Base-by-base conservation (phyloP, 2,888 invertebrate genomes). In the Hipparchia sbordonii region DNA sequence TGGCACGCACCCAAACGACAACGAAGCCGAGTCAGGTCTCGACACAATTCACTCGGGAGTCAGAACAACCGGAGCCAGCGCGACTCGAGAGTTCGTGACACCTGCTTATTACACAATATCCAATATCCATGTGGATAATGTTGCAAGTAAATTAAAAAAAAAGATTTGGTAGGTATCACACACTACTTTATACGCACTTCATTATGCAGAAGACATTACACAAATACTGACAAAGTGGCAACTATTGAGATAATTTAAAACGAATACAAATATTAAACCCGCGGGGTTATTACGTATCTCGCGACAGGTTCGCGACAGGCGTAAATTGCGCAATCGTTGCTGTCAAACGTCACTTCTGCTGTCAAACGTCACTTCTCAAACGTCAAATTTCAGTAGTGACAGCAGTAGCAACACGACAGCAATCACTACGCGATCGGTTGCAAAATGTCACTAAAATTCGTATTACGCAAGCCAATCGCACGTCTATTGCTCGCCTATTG, bases 1-100 rank as follows among this genome's bases (percentile, higher is more conserved):
- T 85, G 85, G 85, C 85, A 84, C 82, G 81, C 82, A 82, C 83
- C 84, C 82, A 83, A 79, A 79, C 81, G 77, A 80, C 79, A 80
- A 80, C 78, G 77, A 77, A 77, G 81, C 77, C 77, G 76, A 79
- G 72, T 67, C 73, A 72, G 71, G 75, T 74, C 72, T 76, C 74
- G 75, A 76, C 75, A 76, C 77, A 72, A 71, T 73, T 74, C 78
- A 70, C 77, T 74, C 61, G 77, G 75, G 75, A 79, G 13, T 48
- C 13, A 8, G 8, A 23, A 23, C 23, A 13, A 8, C 6, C 13
- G 13, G 57, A 74, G 76, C 77, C 39, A 74, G 71, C 74, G 62
- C 72, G 67, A 69, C 74, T 59, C 59, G 60, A 68, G 68, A 52
- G 60, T 66, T 54, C 57, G 48, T 65, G 72, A 77, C 79, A 78